Base-by-base conservation (phyloP, 1,140 invertebrate genomes). In the Drosophila sechellia region DNA sequence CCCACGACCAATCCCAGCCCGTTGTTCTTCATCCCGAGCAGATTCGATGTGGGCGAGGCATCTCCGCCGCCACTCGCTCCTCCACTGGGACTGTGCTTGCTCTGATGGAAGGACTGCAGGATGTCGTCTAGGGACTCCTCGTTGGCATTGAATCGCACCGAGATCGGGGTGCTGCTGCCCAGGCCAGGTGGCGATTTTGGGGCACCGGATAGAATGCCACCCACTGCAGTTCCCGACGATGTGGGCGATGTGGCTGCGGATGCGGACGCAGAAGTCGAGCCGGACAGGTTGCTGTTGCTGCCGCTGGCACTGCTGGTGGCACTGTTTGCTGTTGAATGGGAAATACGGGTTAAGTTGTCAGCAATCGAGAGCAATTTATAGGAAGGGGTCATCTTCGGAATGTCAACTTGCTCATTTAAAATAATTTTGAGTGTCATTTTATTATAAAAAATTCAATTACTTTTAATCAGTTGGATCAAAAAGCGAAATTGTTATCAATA, bases 81-180 rank as follows among this genome's bases (percentile, higher is more conserved):
- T 31, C 80, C 83, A 49, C 77, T 86, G 48, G 77, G 80, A 55
- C 84, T 87, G 64, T 75, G 79, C 55, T 72, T 71, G 49, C 52
- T 90, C 20, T 90, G 87, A 58, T 91, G 86, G 70, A 91, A 91
- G 56, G 87, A 83, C 68, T 92, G 90, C 58, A 91, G 79, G 37
- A 91, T 86, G 49, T 90, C 90, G 53, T 90, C 90, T 22, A 91
- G 74, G n/a, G 87, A 90, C 63, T 92, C 90, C 71, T 92, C 87
- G 49, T 90, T 91, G 75, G 90, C 90, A 81, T 92, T 92, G 52
- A 92, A 92, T 45, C 90, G 86, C 34, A 92, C 90, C 5, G 90
- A 75, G 43, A 92, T 91, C 31, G 90, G 90, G n/a, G 90, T 77
- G 52, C 71, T 91, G 69, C 77, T 78, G 56, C 56, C 63, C 35